phyloP scores from a whole-genome alignment of 2,113 vertebrate genomes.

The Gymnarchus niloticus region DNA sequence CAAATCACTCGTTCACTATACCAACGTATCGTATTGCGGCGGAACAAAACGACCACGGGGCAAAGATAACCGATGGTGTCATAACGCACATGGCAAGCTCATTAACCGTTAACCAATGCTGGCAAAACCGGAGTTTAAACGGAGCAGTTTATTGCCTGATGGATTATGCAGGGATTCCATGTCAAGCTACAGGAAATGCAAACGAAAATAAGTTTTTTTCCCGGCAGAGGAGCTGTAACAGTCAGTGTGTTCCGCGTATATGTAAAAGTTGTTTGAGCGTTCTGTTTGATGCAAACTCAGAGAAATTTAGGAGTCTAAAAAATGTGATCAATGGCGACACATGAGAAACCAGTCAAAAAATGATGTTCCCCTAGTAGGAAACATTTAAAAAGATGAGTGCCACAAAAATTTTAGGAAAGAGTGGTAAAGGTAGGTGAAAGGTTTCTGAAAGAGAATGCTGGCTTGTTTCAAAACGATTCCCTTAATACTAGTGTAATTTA shows the following conservation, averaged over 20 bases:
- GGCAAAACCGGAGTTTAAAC: not conserved
- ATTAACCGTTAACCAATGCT: conserved; percentile 22
- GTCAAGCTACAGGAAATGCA: not conserved
- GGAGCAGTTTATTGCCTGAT: not conserved
- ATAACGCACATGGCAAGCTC: not conserved
- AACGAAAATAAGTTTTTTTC: not conserved
- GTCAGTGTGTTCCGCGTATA: not conserved
- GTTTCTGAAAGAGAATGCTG: not conserved
- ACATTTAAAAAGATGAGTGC: not conserved
- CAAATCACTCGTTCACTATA: not conserved
- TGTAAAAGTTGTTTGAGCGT: not conserved
- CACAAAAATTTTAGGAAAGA: not conserved
- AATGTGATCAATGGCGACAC: not conserved
- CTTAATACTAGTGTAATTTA: not conserved
- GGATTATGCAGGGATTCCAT: not conserved
- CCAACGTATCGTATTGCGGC: not conserved
- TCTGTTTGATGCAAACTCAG: not conserved
- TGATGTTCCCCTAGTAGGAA: not conserved
- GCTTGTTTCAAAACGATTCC: not conserved
- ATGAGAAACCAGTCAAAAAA: not conserved
- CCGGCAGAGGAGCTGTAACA: not conserved
- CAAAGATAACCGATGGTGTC: conserved; percentile 8
- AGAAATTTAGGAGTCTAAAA: not conserved
- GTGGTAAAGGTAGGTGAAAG: not conserved
- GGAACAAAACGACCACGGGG: conserved; percentile 7